Base-by-base conservation (phyloP, 1,140 invertebrate genomes). In the Megalopta genalis region DNA sequence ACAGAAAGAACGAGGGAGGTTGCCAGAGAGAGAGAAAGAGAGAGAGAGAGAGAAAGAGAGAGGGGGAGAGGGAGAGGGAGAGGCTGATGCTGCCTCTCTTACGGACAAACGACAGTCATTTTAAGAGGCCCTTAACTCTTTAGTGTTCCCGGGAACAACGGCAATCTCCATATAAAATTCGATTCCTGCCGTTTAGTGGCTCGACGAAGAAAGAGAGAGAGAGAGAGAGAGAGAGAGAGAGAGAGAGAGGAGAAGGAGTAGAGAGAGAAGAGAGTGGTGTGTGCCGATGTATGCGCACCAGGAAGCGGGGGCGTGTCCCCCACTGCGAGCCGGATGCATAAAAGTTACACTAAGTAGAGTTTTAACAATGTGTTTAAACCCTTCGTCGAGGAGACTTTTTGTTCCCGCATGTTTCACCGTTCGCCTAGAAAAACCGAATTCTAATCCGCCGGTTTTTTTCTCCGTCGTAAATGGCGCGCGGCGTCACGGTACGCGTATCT, bases 131-230 rank as follows among this genome's bases (percentile, higher is more conserved):
- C 85, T 90, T 87, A 90, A 90, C 86, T 86, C 86, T 90, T 90
- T 90, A 90, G 86, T 90, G 90, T 85, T 86, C 83, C 83, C 78
- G 81, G 80, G 85, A 87, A 87, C 85, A 84, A 88, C 82, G 81
- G 84, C 85, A 91, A 91, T 92, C 87, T 91, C 88, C 89, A 91
- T 92, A 91, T 88, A 88, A 90, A 90, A 90, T 91, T 92, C 81
- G 89, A 90, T 88, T 85, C 86, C 84, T 72, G 70, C 54, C 83
- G 77, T 74, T 71, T 64, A 79, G 72, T 60, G 77, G 39, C 32
- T 16, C 37, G 60, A 54, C 42, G 73, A 67, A 9, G n/a, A n/a
- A 2, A n/a, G 21, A 32, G 32, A 32, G 32, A 4, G 32, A 32
- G 32, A 32, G 32, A 32, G 32, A 32, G 32, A 32, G 32, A 32